Evolutionary conservation across 2,888 invertebrate genomes (phyloP), one percentile per base, ranked within the genome.

Genomic region (Tipula helvola): DNA sequence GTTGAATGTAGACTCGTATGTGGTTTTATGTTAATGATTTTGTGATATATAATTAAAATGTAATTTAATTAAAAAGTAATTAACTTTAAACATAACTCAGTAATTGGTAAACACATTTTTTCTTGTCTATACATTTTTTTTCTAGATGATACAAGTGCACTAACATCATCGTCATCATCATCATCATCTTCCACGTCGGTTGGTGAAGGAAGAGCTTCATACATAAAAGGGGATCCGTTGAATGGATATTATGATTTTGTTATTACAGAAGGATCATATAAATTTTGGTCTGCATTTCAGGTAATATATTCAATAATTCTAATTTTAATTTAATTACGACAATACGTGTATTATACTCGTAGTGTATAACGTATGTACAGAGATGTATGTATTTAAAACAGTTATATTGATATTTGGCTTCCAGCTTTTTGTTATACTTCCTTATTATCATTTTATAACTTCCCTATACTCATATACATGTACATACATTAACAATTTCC

Each of bases 271-370:
- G 96, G 96, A 2, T 96, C 96, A 18, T 97, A 96, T 91, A 97
- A 97, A 90, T 97, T 97, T 91, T 97, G 96, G 96, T 96, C 96
- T 47, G 96, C 93, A 8, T 97, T 97, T 91, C 96, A 97, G 93
- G 96, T 96, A 84, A 39, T 39, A 39, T 7, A 1, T 39, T 3
- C n/a, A 5, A 8, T 41, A 39, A 71, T 44, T 87, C 39, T 8
- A n/a, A 83, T 83, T 39, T 84, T 84, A n/a, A 83, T 84, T 84
- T 84, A 41, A 71, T 28, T 71, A 71, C 10, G 71, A 2, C 28
- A 71, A 18, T 71, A 8, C 4, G 28, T 71, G 28, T 28, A 71
- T 71, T n/a, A 3, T 3, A n/a, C n/a, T n/a, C n/a, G n/a, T n/a
- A n/a, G 18, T 10, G 1, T 16, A 7, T 52, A 28, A 52, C 39